Evolutionary conservation across 2,113 vertebrate species (phyloP), one percentile per base, ranked within the genome.

Genomic region (Austrofundulus limnaeus): DNA sequence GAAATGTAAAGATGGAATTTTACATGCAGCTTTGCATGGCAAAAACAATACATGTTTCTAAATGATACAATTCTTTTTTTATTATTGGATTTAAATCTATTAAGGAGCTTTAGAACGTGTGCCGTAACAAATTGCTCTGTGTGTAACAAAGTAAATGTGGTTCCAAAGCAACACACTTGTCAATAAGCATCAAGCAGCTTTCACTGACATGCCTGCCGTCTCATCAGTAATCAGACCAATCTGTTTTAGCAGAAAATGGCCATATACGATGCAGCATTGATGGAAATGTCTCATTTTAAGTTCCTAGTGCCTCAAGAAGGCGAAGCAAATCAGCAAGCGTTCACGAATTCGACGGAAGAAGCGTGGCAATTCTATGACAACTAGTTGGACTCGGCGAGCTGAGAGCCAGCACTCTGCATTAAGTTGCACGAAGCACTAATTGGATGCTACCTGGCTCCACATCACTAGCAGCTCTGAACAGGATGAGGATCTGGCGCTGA

Each of bases 361-460:
- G 89, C 83, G 77, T 91, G 81, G 82, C 90, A 89, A 89, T 80
- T 80, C 68, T 79, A 73, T 90, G 89, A 91, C 92, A 90, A 89
- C 90, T 80, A 85, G 81, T 88, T 87, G 77, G 89, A 90, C 80
- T 75, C 34, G 71, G 77, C 77, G 79, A 64, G 72, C 55, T 3
- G 70, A 66, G 85, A 91, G 90, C 88, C 90, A 92, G 83, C 85
- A 82, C 83, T 91, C 91, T 85, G 85, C 89, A 89, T 91, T 89
- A 90, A 91, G 86, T 91, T 92, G 78, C 81, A 82, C 72, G 72
- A 80, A 81, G 85, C 86, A 42, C 90, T 93, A 92, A 93, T 92
- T 93, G 89, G 89, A 91, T 83, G 82, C 70, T 92, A 92, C 87
- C 91, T 91, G 90, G 89, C 90, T 88, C 77, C 61, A 85, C 89